These are phyloP conservation scores for Atherinosoma microstoma DNA, from an alignment of 2,797 vertebrate species.

Conservation along the genomic window DNA sequence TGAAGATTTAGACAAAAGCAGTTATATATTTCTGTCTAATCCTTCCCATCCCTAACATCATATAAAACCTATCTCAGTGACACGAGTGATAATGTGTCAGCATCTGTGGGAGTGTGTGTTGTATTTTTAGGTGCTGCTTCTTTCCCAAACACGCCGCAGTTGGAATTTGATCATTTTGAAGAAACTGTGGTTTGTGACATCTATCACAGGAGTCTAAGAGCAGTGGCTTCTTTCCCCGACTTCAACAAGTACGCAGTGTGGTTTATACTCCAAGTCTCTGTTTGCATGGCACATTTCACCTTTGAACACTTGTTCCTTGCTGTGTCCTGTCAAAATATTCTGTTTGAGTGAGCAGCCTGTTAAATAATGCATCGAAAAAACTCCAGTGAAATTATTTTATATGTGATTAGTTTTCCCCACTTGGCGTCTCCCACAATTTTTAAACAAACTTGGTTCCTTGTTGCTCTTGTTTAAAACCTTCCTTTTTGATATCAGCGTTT, in stretches of 20 bases:
- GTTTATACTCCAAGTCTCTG: conserved; percentile 2
- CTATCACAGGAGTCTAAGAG: conserved; percentile 9
- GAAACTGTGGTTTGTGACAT: conserved; percentile 27
- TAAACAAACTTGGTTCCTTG: background rate
- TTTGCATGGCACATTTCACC: conserved; percentile 25
- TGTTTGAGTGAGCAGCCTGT: conserved; percentile 20
- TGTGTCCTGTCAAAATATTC: conserved; percentile 30
- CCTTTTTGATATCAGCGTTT: background rate
- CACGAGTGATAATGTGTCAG: conserved; percentile 27
- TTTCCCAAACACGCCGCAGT: conserved; percentile 17
- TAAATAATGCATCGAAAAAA: conserved; percentile 37
- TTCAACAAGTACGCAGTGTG: background rate
- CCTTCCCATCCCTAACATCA: conserved; percentile 14
- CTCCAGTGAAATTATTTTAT: conserved; percentile 17
- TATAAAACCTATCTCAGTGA: conserved; percentile 34
- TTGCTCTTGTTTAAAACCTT: background rate
- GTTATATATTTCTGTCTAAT: conserved; percentile 46
- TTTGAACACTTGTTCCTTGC: conserved; percentile 18
- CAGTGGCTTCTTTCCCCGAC: conserved; percentile 22
- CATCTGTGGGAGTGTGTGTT: conserved; percentile 13
- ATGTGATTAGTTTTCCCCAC: conserved; percentile 9
- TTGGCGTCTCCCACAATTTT: background rate
- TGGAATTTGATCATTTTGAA: conserved; percentile 41
- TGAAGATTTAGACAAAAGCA: conserved; percentile 33
- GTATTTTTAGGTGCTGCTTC: conserved; percentile 40